These are phyloP conservation scores for Melieria picta DNA, from an alignment of 2,888 invertebrate species.

Conservation along the genomic window DNA sequence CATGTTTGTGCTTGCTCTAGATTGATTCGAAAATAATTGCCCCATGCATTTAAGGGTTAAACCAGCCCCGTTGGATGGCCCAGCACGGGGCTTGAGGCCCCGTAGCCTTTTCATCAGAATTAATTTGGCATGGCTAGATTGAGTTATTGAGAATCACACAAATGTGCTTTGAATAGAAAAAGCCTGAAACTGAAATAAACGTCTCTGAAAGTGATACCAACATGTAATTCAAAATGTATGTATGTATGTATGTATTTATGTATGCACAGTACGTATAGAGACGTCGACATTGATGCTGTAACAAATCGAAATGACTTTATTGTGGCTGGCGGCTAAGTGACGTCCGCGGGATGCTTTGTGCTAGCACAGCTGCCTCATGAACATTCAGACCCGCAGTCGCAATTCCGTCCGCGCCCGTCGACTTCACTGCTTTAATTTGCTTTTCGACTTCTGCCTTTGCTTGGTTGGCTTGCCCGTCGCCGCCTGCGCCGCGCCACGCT, in stretches of 20 bases:
- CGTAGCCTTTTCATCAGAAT: too few relatives aligned
- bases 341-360: neutral
- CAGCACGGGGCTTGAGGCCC: too few relatives aligned
- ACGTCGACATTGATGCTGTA: constrained; percentile 16
- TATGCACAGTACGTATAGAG: neutral
- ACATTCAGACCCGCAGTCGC: neutral
- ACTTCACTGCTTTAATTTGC: constrained; percentile 13
- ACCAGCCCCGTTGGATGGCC: too few relatives aligned
- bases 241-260: neutral
- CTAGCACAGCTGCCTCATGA: neutral
- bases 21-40: too few relatives aligned
- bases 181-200: neutral
- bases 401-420: constrained; percentile 3
- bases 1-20: too few relatives aligned
- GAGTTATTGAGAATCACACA: too few relatives aligned
- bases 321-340: constrained; percentile 9
- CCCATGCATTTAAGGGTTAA: too few relatives aligned
- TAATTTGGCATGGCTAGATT: too few relatives aligned
- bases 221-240: too few relatives aligned
- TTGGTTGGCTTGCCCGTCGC: constrained; percentile 36
- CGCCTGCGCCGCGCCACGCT: constrained; percentile 41
- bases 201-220: too few relatives aligned
- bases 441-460: neutral
- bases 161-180: neutral
- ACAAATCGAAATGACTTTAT: constrained; percentile 27